phyloP scores from a whole-genome alignment of 2,888 invertebrate genomes.

The Athalia circularis region DNA sequence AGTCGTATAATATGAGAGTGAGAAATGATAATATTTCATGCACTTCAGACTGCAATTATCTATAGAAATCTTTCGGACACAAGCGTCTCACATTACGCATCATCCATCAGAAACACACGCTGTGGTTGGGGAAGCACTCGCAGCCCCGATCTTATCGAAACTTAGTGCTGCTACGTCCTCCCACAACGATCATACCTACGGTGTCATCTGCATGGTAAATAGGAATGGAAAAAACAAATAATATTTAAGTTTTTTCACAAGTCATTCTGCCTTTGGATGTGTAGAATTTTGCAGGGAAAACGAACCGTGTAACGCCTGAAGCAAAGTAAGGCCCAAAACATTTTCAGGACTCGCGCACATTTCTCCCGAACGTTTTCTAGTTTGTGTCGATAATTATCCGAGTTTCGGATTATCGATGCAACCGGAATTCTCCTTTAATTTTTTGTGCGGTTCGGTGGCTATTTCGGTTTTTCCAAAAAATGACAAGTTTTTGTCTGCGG shows the following conservation, averaged over 20 bases:
- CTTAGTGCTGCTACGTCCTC: slow-evolving; percentile 33
- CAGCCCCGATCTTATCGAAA: slow-evolving; percentile 38
- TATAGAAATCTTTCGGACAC: slow-evolving; percentile 29
- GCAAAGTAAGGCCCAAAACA: not conserved
- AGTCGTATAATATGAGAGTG: slow-evolving; percentile 34
- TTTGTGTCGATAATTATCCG: no score
- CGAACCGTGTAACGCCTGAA: no score
- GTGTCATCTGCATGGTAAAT: slow-evolving; percentile 1
- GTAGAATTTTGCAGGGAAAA: no score
- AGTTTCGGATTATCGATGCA: no score
- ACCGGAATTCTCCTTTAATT: no score
- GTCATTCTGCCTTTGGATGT: no score
- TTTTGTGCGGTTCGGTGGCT: slow-evolving; percentile 20
- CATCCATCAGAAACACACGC: slow-evolving; percentile 42
- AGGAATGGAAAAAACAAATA: no score
- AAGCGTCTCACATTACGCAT: slow-evolving; percentile 45
- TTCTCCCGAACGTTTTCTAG: not conserved
- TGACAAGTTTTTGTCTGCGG: slow-evolving; percentile 35
- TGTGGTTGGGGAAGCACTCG: slow-evolving; percentile 6
- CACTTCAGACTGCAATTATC: slow-evolving; percentile 29
- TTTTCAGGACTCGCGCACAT: not conserved
- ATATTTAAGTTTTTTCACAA: no score
- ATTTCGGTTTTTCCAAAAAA: slow-evolving; percentile 32
- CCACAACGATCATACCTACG: slow-evolving; percentile 38
- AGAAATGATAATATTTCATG: slow-evolving; percentile 41